Evolutionary conservation across 2,113 vertebrate species (phyloP).

Genomic region (Melanerpes formicivorus): DNA sequence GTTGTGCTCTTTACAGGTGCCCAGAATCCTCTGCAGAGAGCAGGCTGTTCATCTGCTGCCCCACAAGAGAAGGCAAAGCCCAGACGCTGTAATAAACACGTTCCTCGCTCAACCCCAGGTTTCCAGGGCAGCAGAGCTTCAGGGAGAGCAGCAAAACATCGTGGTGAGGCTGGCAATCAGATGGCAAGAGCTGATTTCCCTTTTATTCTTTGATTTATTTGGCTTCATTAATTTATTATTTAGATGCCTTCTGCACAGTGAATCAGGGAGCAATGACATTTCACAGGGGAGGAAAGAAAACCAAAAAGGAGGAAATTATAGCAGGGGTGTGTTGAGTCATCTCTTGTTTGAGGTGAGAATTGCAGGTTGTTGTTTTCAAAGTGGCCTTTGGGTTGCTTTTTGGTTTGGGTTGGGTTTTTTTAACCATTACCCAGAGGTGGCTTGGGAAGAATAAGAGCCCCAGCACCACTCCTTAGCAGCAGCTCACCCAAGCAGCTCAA

Average conservation of each 20-base stretch:
- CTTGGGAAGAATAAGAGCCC: background rate
- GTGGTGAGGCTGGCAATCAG: background rate
- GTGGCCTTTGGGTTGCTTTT: background rate
- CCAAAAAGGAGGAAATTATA: background rate
- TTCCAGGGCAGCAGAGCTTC: constrained; percentile 28
- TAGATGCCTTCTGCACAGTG: constrained; percentile 9
- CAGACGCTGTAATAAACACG: background rate
- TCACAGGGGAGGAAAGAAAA: background rate
- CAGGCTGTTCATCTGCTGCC: background rate
- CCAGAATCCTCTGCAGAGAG: background rate
- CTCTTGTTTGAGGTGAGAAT: background rate
- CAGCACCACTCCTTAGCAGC: background rate
- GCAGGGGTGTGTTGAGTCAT: constrained; percentile 1
- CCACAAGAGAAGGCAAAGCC: background rate
- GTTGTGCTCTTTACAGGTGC: background rate
- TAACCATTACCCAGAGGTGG: background rate
- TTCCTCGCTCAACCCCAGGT: background rate
- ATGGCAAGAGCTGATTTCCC: background rate
- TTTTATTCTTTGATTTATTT: constrained; percentile 26
- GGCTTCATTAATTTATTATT: constrained; percentile 35
- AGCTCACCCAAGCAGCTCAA: background rate
- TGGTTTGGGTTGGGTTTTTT: too few species aligned
- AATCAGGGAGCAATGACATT: constrained; percentile 10
- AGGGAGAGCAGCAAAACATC: background rate
- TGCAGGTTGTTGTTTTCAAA: background rate